A percentile compares a stretch with the other conserved stretches of the same genome.
Evolutionary conservation across 2,797 vertebrate genomes (phyloP).

Genomic region (Sebastes iracundus): DNA sequence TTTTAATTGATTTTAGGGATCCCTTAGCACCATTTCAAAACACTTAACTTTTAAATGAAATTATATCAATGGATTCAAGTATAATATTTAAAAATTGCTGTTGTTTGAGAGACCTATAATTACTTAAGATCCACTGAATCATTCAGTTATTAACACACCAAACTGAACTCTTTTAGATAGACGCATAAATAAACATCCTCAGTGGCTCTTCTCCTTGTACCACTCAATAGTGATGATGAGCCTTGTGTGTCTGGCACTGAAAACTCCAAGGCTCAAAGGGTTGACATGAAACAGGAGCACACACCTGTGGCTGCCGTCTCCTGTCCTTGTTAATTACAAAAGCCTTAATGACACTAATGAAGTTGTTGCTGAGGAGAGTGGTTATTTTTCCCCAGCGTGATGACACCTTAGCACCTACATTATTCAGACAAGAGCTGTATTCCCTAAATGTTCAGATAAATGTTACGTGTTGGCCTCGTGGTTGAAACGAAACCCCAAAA

Average conservation of each 20-base stretch:
- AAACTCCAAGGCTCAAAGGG: background rate
- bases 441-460: background rate
- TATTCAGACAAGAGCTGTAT: background rate
- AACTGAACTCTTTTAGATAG: background rate
- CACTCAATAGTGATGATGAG: background rate
- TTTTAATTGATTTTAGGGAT: slow-evolving; percentile 1
- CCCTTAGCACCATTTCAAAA: background rate
- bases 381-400: slow-evolving; percentile 7
- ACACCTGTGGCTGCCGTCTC: background rate
- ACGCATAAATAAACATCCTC: background rate
- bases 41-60: background rate
- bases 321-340: slow-evolving; percentile 7
- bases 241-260: background rate
- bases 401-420: background rate
- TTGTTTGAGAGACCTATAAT: background rate
- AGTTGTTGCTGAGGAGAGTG: slow-evolving; percentile 12
- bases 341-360: slow-evolving; percentile 38
- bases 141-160: background rate
- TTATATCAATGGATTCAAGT: background rate
- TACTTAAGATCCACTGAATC: background rate
- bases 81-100: background rate
- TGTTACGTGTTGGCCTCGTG: background rate
- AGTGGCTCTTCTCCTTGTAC: background rate
- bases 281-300: background rate
- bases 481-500: background rate